Percentiles rank a stretch among this genome's conserved stretches.
Conservation (phyloP, 2,797 vertebrate genomes). For the Cetoscarus ocellatus region DNA sequence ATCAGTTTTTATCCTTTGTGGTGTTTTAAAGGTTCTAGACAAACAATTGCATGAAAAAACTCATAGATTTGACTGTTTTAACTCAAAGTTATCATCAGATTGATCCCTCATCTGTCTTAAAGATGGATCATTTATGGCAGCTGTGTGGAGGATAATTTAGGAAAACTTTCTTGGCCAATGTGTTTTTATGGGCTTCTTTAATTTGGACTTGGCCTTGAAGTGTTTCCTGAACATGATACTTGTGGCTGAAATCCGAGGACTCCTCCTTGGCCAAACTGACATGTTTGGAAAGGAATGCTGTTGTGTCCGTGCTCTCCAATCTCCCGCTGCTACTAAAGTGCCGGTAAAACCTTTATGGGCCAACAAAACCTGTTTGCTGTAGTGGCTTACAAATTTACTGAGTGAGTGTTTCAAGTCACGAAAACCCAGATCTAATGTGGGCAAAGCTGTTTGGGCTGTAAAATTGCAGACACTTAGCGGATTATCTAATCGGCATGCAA, state of each 20-base stretch:
- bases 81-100: conserved; percentile 23
- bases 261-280: conserved; percentile 83
- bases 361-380: conserved; percentile 86
- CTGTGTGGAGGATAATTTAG: conserved; percentile 28
- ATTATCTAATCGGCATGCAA: conserved; percentile 69
- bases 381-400: conserved; percentile 84
- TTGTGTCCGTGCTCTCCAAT: conserved; percentile 75
- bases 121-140: conserved; percentile 35
- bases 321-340: conserved; percentile 86
- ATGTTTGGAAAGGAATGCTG: conserved; percentile 87
- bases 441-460: conserved; percentile 67
- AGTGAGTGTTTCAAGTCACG: conserved; percentile 88
- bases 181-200: conserved; percentile 66
- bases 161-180: conserved; percentile 60
- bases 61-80: conserved; percentile 1
- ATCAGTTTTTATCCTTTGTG: conserved; percentile 16
- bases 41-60: conserved; percentile 12
- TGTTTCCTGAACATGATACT: conserved; percentile 63
- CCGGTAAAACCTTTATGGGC: conserved; percentile 87
- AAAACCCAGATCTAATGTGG: conserved; percentile 78
- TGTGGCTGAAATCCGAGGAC: conserved; percentile 60
- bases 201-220: conserved; percentile 64
- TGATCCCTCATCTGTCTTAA: conserved; percentile 19
- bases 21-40: not conserved
- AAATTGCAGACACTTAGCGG: conserved; percentile 68